Evolutionary conservation across 2,797 vertebrate genomes (phyloP).

Genomic region (Artibeus jamaicensis): DNA sequence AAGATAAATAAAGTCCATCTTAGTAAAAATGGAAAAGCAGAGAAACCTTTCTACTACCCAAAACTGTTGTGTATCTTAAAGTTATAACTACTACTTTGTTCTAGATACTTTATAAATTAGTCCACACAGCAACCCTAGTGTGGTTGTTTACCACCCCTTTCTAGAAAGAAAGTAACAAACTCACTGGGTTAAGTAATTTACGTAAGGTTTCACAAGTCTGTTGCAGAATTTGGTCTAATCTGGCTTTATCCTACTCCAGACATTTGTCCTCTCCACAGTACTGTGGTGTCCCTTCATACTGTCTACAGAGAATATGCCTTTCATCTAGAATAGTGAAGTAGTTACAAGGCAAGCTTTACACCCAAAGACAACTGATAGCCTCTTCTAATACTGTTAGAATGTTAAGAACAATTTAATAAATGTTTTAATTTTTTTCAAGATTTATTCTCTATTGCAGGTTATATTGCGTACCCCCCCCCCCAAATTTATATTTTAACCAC

Average conservation of each 20-base stretch:
- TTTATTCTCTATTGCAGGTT: background rate
- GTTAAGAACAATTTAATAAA: background rate
- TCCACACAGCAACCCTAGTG: background rate
- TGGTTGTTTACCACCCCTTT: background rate
- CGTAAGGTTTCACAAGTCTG: background rate
- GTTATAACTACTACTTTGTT: background rate
- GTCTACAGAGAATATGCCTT: background rate
- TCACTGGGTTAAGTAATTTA: background rate
- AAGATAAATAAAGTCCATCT: background rate
- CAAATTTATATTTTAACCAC: background rate
- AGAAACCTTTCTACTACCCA: background rate
- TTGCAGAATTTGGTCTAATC: background rate
- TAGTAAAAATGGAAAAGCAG: background rate
- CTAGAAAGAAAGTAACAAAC: background rate
- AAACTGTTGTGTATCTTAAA: background rate
- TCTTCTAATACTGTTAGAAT: background rate
- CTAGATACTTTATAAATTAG: background rate
- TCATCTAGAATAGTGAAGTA: background rate
- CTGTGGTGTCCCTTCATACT: background rate
- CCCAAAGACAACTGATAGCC: background rate
- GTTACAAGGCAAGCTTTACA: background rate
- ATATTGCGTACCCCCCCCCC: too few species aligned
- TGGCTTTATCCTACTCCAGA: background rate
- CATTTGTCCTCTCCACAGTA: background rate
- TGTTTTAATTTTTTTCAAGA: background rate